Conservation (phyloP, 2,888 invertebrate species). For the Apamea anceps region DNA sequence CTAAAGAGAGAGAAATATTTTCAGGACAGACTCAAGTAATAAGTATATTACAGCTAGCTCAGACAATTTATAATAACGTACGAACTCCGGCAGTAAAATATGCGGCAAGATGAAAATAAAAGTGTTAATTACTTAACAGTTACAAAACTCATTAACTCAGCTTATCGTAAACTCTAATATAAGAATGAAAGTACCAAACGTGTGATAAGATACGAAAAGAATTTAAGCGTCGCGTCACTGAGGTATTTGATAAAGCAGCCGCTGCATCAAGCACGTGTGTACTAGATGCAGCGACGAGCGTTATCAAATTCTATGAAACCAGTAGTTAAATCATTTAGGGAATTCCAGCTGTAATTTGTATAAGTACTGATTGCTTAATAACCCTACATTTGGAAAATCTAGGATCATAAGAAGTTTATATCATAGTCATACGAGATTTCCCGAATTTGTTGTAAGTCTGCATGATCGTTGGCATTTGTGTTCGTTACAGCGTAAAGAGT, state of each 20-base stretch:
- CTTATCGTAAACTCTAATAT: background rate
- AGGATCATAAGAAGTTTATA: background rate
- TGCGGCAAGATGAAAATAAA: conserved; percentile 9
- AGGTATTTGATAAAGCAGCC: background rate
- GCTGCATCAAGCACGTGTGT: background rate
- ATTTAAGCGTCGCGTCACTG: background rate
- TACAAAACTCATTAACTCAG: conserved; percentile 29
- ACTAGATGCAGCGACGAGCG: background rate
- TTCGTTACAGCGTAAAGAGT: background rate
- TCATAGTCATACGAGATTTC: background rate
- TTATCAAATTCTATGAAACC: conserved; percentile 22
- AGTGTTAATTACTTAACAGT: conserved; percentile 21
- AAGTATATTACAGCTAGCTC: background rate
- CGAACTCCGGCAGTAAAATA: background rate
- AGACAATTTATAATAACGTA: background rate
- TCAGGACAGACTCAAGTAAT: background rate
- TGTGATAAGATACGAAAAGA: conserved; percentile 9
- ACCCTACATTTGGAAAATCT: background rate
- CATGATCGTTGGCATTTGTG: background rate
- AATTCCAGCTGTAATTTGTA: background rate
- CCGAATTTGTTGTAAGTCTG: background rate
- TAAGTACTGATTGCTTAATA: background rate
- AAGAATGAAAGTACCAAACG: background rate
- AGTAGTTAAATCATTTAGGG: background rate
- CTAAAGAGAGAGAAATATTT: background rate